A percentile compares a stretch with the other conserved stretches of the same genome.
These are phyloP conservation scores for Ciconia boyciana DNA, from an alignment of 2,113 vertebrate genomes.

Conservation along the genomic window DNA sequence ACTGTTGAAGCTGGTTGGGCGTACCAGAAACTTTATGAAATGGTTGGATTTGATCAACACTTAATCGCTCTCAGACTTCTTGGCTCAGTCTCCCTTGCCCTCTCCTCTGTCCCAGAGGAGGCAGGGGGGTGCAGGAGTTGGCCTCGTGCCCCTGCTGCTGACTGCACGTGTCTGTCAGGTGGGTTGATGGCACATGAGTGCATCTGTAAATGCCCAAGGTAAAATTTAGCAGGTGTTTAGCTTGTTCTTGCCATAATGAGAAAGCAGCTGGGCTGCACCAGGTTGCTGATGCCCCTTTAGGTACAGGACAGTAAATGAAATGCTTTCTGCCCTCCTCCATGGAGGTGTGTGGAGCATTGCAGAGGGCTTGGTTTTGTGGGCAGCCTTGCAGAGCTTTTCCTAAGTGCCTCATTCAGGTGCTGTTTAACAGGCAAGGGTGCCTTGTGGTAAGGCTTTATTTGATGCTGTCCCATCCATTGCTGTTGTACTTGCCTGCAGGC, in stretches of 20 bases:
- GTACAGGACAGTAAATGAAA: neutral
- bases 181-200: neutral
- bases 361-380: neutral
- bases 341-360: fast-evolving
- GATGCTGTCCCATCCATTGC: neutral
- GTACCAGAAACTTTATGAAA: neutral
- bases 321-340: fast-evolving
- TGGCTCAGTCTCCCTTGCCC: fast-evolving
- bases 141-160: fast-evolving
- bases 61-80: neutral
- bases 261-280: fast-evolving
- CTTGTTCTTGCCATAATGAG: fast-evolving
- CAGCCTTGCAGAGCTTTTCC: neutral
- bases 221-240: fast-evolving
- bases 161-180: fast-evolving
- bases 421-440: neutral
- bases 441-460: neutral
- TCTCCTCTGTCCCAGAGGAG: neutral
- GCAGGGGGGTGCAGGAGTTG: neutral
- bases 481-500: neutral
- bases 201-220: neutral
- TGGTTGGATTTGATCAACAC: neutral
- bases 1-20: neutral
- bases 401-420: fast-evolving
- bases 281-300: neutral